These are phyloP conservation scores for Crotalus viridis DNA, from an alignment of 2,113 vertebrate genomes.

Conservation along the genomic window DNA sequence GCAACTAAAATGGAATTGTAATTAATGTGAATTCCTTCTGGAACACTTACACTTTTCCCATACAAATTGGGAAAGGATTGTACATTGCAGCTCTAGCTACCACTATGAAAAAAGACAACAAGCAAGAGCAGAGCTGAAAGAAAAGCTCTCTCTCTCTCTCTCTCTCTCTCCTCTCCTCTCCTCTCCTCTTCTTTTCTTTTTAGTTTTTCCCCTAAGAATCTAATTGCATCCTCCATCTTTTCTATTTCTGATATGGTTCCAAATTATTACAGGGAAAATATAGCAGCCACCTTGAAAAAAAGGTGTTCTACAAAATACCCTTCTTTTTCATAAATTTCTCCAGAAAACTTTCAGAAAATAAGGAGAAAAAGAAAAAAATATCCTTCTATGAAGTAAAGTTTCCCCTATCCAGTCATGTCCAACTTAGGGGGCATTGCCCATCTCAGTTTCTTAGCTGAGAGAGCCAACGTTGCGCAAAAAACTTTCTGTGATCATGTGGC, in stretches of 20 bases:
- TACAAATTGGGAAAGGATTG: background rate
- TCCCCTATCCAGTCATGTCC: background rate
- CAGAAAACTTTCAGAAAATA: background rate
- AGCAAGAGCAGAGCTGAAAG: background rate
- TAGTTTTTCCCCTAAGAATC: background rate
- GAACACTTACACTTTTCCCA: constrained; percentile 11
- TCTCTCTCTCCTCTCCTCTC: no score
- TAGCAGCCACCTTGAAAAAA: background rate
- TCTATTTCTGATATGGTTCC: background rate
- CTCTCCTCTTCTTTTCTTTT: background rate
- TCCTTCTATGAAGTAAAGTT: background rate
- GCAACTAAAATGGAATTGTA: constrained; percentile 1
- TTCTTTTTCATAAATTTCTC: background rate
- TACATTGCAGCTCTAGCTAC: background rate
- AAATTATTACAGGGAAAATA: background rate
- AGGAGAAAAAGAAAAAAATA: background rate
- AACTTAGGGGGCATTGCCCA: background rate
- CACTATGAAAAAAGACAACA: background rate
- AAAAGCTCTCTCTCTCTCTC: background rate
- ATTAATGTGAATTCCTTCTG: constrained; percentile 8
- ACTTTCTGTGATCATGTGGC: background rate
- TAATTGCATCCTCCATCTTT: background rate
- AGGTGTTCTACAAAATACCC: background rate
- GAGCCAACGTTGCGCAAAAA: background rate
- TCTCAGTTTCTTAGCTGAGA: background rate